Conservation (phyloP, 2,888 invertebrate species). For the Drosophila atroscutellata region DNA sequence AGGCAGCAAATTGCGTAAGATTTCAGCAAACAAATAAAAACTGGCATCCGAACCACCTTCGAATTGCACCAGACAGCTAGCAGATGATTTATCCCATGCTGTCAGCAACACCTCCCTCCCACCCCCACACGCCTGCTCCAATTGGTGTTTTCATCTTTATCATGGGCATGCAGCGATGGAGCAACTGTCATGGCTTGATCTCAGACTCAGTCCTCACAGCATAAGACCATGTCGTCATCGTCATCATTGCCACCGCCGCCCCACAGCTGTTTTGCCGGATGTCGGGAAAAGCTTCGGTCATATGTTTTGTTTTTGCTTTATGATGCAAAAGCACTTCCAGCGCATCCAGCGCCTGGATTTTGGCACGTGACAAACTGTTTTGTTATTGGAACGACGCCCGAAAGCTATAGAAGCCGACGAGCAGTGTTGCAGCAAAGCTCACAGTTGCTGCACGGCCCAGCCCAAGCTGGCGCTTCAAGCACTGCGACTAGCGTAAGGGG, state of each 20-base stretch:
- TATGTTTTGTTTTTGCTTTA: conserved; percentile 66
- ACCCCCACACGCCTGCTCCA: not conserved
- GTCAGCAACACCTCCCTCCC: not conserved
- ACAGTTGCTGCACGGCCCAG: conserved; percentile 18
- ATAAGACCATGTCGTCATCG: conserved; percentile 45
- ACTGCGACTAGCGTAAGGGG: not conserved
- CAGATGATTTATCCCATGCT: conserved; percentile 16
- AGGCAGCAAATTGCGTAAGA: conserved; percentile 48
- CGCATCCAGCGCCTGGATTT: conserved; percentile 46
- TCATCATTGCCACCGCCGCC: conserved; percentile 14
- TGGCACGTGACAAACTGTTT: conserved; percentile 65
- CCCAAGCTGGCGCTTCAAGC: conserved; percentile 11
- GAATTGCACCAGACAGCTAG: conserved; percentile 29
- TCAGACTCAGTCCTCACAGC: conserved; percentile 23
- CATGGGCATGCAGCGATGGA: conserved; percentile 27
- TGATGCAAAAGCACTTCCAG: conserved; percentile 47
- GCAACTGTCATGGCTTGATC: conserved; percentile 39
- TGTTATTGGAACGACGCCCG: conserved; percentile 36
- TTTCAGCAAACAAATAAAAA: conserved; percentile 4
- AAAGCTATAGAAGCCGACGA: conserved; percentile 45
- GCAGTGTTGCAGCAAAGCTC: conserved; percentile 60
- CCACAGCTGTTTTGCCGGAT: conserved; percentile 62
- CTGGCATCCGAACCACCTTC: conserved; percentile 27
- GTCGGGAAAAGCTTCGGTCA: conserved; percentile 60
- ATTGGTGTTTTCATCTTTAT: conserved; percentile 21